These are phyloP conservation scores for Protonibea diacanthus DNA, from an alignment of 2,797 vertebrate species.

Conservation along the genomic window DNA sequence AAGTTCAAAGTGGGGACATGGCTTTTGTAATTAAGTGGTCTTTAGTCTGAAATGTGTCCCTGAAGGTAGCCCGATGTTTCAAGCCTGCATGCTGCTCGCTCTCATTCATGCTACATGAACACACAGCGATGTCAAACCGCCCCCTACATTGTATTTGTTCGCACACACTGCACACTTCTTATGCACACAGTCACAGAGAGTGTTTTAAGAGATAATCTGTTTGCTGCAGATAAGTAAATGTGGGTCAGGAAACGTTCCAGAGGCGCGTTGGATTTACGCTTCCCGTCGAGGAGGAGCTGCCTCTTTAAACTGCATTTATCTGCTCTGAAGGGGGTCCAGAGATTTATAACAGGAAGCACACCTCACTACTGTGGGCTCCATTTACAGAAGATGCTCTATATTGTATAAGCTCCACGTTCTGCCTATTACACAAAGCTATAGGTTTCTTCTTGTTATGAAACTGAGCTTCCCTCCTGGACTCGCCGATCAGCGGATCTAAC, in stretches of 20 bases:
- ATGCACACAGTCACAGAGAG: background rate
- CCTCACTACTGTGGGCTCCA: background rate
- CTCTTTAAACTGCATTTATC: background rate
- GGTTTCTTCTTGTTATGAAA: background rate
- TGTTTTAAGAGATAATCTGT: conserved; percentile 44
- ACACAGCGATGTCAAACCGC: background rate
- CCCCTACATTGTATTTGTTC: background rate
- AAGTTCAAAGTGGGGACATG: no score
- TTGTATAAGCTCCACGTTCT: background rate
- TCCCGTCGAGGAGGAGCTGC: conserved; percentile 5
- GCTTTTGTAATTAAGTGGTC: no score
- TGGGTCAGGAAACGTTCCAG: conserved; percentile 49
- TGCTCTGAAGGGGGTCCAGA: background rate
- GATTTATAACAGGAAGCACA: background rate
- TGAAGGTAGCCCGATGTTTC: background rate
- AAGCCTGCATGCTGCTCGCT: background rate
- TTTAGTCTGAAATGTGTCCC: no score
- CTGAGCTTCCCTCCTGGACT: background rate
- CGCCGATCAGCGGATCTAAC: background rate
- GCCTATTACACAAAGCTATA: background rate
- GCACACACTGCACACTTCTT: background rate
- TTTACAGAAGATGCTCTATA: background rate
- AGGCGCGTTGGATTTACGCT: conserved; percentile 11
- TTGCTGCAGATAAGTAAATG: conserved; percentile 55
- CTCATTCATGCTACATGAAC: background rate